Evolutionary conservation across 2,797 vertebrate species (phyloP).

Genomic region (Muscicapa striata): DNA sequence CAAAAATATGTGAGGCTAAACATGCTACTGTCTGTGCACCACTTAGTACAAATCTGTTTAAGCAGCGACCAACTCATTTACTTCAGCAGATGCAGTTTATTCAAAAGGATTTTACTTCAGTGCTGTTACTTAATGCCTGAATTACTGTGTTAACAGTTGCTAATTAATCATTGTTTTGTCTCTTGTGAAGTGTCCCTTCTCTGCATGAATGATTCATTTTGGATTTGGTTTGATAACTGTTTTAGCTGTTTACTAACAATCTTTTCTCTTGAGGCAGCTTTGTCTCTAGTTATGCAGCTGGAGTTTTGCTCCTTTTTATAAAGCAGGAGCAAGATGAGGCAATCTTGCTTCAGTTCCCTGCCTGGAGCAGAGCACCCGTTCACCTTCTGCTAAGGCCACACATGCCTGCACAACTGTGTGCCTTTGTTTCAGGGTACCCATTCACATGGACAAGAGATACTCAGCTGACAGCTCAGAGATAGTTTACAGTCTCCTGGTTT

Average conservation of each 20-base stretch:
- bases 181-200: conserved; percentile 49
- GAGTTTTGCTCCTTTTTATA: not conserved
- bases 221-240: conserved; percentile 44
- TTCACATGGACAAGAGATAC: not conserved
- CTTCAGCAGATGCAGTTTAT: conserved; percentile 28
- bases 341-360: not conserved
- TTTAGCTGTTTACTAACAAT: conserved; percentile 56
- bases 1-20: conserved; percentile 5
- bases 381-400: not conserved
- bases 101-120: conserved; percentile 34
- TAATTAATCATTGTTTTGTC: conserved; percentile 67
- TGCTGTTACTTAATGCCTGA: conserved; percentile 37
- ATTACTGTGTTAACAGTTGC: conserved; percentile 43
- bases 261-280: conserved; percentile 41
- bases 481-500: not conserved
- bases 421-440: not conserved
- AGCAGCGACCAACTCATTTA: not conserved
- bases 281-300: conserved; percentile 29
- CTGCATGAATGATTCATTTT: conserved; percentile 44
- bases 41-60: conserved; percentile 34
- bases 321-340: not conserved
- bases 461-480: not conserved
- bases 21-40: conserved; percentile 3
- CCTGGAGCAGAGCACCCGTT: not conserved
- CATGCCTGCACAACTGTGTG: not conserved